phyloP scores from a whole-genome alignment of 2,888 invertebrate species.

The Eristalis pertinax region DNA sequence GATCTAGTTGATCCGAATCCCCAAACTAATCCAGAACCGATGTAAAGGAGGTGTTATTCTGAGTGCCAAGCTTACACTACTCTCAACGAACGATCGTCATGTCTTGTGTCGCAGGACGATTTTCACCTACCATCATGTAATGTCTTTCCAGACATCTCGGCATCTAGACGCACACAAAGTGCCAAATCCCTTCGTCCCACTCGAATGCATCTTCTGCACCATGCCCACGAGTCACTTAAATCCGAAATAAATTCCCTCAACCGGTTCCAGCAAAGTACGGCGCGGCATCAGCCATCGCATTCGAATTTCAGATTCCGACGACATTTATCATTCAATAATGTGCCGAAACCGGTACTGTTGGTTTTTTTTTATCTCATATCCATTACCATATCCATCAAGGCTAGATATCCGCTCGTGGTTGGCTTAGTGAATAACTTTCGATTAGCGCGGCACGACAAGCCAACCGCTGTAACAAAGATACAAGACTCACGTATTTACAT shows the following conservation, averaged over 20 bases:
- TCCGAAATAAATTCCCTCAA: not conserved
- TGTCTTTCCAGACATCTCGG: not conserved
- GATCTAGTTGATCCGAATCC: too few relatives aligned
- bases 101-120: too few relatives aligned
- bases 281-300: not conserved
- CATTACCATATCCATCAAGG: not conserved
- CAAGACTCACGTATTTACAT: conserved; percentile 3
- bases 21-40: too few relatives aligned
- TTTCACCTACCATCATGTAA: too few relatives aligned
- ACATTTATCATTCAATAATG: not conserved
- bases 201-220: not conserved
- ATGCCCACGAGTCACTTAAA: not conserved
- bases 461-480: not conserved
- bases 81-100: too few relatives aligned
- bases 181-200: not conserved
- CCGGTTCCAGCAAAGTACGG: not conserved
- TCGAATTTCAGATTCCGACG: not conserved
- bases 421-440: not conserved
- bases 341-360: conserved; percentile 2
- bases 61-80: too few relatives aligned
- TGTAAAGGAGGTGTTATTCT: too few relatives aligned
- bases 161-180: not conserved
- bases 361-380: not conserved
- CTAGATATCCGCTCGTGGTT: not conserved
- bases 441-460: not conserved